Evolutionary conservation across 2,797 vertebrate species (phyloP).

Genomic region (Masticophis lateralis): DNA sequence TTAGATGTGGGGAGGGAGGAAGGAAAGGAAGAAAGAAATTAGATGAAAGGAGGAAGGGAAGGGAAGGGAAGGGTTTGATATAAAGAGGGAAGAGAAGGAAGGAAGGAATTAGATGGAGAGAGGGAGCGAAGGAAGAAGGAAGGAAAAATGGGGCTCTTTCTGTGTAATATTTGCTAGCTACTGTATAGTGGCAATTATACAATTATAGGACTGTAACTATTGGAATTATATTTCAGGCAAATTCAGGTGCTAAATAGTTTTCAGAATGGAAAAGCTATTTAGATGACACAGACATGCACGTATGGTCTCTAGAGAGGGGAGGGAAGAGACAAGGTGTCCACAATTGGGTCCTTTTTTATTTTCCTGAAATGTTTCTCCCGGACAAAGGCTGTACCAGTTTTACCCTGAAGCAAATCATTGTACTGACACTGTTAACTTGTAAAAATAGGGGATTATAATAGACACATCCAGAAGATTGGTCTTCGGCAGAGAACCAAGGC

Average conservation of each 20-base stretch:
- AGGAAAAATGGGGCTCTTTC: not conserved
- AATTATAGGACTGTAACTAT: constrained; percentile 30
- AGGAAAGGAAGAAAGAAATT: not conserved
- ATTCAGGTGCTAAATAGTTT: constrained; percentile 53
- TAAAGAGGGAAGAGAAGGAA: not conserved
- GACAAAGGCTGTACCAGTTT: constrained; percentile 59
- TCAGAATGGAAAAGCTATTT: constrained; percentile 38
- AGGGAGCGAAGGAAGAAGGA: not conserved
- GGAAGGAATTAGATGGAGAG: too few relatives aligned
- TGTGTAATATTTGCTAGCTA: not conserved
- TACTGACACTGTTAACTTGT: constrained; percentile 69
- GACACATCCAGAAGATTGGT: constrained; percentile 58
- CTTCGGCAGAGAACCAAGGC: constrained; percentile 46
- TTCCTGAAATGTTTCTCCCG: constrained; percentile 66
- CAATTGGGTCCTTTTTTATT: constrained; percentile 67
- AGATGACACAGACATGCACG: constrained; percentile 51
- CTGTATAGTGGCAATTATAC: constrained; percentile 41
- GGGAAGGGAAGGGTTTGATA: too few relatives aligned
- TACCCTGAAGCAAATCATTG: constrained; percentile 72
- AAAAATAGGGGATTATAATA: constrained; percentile 68
- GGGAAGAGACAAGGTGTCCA: constrained; percentile 45
- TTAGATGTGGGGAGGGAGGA: not conserved
- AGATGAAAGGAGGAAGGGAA: too few relatives aligned
- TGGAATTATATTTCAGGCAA: constrained; percentile 53
- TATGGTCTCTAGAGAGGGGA: constrained; percentile 27